Percentiles rank a stretch among this genome's conserved stretches.
Evolutionary conservation across 2,113 vertebrate genomes (phyloP).

Genomic region (Morone saxatilis): DNA sequence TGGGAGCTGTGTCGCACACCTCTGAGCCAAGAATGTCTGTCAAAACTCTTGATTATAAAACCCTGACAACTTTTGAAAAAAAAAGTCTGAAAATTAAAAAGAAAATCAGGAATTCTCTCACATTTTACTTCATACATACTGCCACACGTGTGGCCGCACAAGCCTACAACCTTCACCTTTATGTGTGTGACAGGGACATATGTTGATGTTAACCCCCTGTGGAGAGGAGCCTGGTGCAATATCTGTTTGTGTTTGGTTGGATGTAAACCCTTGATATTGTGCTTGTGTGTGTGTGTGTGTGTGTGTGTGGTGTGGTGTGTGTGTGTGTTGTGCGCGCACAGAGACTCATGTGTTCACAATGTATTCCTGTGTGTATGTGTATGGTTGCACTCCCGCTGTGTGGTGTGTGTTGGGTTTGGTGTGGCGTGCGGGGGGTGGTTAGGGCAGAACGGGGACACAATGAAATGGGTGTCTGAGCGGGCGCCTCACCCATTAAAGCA

Average conservation of each 20-base stretch:
- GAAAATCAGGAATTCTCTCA: neutral
- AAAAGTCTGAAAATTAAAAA: neutral
- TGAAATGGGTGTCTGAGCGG: slow-evolving; percentile 83
- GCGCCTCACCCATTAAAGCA: slow-evolving; percentile 77
- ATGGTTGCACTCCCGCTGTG: neutral
- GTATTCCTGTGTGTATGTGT: slow-evolving; percentile 22
- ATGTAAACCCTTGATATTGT: slow-evolving; percentile 40
- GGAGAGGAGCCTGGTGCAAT: slow-evolving; percentile 47
- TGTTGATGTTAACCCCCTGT: slow-evolving; percentile 73
- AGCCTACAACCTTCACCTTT: slow-evolving; percentile 45
- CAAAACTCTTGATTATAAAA: slow-evolving; percentile 57
- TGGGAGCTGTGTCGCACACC: slow-evolving; percentile 53
- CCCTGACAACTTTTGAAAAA: slow-evolving; percentile 28
- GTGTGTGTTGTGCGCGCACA: slow-evolving; percentile 15
- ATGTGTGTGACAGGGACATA: slow-evolving; percentile 72
- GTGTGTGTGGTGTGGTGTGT: slow-evolving; percentile 10
- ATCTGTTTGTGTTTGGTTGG: slow-evolving; percentile 54
- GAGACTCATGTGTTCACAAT: slow-evolving; percentile 7
- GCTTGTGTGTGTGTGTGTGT: slow-evolving; percentile 38
- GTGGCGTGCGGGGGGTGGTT: neutral
- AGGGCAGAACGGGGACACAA: slow-evolving; percentile 70
- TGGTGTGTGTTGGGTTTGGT: neutral
- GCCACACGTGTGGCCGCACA: neutral
- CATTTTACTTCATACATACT: neutral
- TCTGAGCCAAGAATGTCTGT: slow-evolving; percentile 60